phyloP scores from a whole-genome alignment of 2,113 vertebrate species.

The Mellivora capensis region DNA sequence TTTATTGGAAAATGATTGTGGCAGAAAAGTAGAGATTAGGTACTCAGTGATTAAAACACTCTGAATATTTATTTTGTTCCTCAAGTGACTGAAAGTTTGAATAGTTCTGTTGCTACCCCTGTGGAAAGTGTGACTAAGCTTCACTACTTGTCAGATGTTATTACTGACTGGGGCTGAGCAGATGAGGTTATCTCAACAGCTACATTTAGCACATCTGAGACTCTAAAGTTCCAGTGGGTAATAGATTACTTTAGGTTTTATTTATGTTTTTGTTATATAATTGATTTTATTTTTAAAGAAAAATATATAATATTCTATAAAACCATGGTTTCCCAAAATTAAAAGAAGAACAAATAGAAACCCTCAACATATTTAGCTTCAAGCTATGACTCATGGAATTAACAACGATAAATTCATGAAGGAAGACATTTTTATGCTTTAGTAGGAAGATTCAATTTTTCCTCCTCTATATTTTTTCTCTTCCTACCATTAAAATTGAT shows the following conservation, averaged over 20 bases:
- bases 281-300: slow-evolving; percentile 16
- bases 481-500: background rate
- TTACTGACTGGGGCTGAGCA: background rate
- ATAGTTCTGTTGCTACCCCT: fast-evolving
- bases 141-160: background rate
- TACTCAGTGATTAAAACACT: background rate
- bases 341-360: background rate
- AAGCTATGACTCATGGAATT: background rate
- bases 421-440: background rate
- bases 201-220: background rate
- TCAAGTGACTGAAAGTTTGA: background rate
- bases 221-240: background rate
- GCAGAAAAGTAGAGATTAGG: background rate
- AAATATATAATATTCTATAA: background rate
- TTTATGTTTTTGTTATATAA: background rate
- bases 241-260: background rate
- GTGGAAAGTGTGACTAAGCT: background rate
- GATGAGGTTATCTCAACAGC: background rate
- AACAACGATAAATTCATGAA: slow-evolving; percentile 21
- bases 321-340: background rate
- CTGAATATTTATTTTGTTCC: background rate
- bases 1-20: background rate
- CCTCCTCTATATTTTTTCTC: background rate
- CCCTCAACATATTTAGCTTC: background rate
- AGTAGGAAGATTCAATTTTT: background rate